Conservation (phyloP, 2,797 vertebrate species). For the Arnoldichthys spilopterus region DNA sequence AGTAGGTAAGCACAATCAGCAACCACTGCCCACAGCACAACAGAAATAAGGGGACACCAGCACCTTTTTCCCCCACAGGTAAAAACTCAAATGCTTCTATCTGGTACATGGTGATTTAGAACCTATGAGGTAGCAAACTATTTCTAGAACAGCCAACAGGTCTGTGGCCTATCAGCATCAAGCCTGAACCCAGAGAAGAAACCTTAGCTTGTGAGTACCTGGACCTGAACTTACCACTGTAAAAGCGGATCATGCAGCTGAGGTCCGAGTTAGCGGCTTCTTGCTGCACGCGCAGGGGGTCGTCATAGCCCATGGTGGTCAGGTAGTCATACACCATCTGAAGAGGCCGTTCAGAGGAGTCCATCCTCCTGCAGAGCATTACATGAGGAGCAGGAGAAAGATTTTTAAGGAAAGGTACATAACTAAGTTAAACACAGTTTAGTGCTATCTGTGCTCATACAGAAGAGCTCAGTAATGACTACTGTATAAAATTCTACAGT, state of each 20-base stretch:
- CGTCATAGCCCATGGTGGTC: slow-evolving; percentile 85
- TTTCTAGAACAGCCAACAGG: not conserved
- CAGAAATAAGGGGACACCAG: slow-evolving; percentile 2
- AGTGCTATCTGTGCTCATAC: too few species aligned
- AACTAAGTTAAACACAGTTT: too few species aligned
- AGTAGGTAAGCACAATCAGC: slow-evolving; percentile 6
- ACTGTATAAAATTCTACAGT: too few species aligned
- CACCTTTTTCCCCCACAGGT: not conserved
- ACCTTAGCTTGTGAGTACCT: not conserved
- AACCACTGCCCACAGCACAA: not conserved
- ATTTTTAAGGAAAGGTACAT: too few species aligned
- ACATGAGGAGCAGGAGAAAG: not conserved
- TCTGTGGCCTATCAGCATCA: not conserved
- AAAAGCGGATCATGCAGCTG: slow-evolving; percentile 96
- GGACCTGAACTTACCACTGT: slow-evolving; percentile 86
- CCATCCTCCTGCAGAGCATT: slow-evolving; percentile 83
- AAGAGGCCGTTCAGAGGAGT: slow-evolving; percentile 87
- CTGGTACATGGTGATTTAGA: not conserved
- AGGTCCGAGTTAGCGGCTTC: slow-evolving; percentile 94
- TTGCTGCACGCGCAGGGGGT: slow-evolving; percentile 87
- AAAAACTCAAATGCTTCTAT: not conserved
- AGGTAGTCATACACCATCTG: slow-evolving; percentile 95
- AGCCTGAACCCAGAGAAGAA: not conserved
- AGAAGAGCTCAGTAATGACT: too few species aligned
- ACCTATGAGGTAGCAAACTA: not conserved